Base-by-base conservation (phyloP, 2,888 invertebrate species). In the Cephus pygmeus region DNA sequence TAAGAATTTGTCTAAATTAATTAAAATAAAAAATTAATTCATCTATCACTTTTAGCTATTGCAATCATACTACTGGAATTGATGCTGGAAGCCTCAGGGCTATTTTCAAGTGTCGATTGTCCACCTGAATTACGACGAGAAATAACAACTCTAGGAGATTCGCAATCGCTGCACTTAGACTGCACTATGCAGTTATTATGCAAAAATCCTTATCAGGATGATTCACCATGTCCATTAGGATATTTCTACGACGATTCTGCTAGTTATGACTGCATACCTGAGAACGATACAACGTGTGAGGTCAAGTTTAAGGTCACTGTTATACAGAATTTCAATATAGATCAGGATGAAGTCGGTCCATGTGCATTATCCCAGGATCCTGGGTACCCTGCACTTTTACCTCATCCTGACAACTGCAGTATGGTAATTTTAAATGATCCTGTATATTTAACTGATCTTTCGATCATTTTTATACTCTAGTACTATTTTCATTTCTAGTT, bases 361-460 rank as follows among this genome's bases (percentile, higher is more conserved):
- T 83, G 83, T 33, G 23, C 77, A 35, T 73, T 69, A n/a, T 12
- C 73, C 12, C 75, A 73, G 1, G 71, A 79, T 69, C 69, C 81
- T 12, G 77, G 74, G 69, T 75, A 34, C n/a, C 69, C 80, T 30
- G 75, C 31, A n/a, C 82, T 83, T 73, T 56, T 79, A 68, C 77
- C 82, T 3, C 78, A 82, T 78, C 71, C 80, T 15, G 77, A 77
- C 74, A 83, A 83, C 79, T 83, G 82, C 75, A 82, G 81, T 78
- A 40, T 77, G 81, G 83, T 83, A 81, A 77, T 73, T 79, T 56
- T 11, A 36, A 69, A 71, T 69, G 15, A 23, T 56, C 11, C 56
- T 2, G 12, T 75, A 31, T 68, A 33, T 77, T 56, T 69, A 23
- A 33, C 40, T 15, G 34, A 31, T 34, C 15, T 56, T 12, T 76